Evolutionary conservation across 1,140 invertebrate genomes (phyloP).

Genomic region (Acromyrmex echinatior): DNA sequence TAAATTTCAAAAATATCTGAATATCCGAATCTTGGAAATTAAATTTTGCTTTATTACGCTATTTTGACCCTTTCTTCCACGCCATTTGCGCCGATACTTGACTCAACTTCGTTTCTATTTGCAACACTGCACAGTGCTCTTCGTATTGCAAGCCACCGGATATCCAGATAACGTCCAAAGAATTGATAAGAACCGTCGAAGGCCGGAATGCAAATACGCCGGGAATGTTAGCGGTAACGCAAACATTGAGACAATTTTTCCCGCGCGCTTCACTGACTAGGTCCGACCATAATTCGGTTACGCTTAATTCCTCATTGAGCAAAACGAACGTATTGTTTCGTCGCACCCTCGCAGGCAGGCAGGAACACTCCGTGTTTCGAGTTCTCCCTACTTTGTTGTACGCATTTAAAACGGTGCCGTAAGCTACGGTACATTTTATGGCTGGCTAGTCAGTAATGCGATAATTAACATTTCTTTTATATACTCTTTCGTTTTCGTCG

Average conservation of each 20-base stretch:
- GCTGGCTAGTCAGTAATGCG: slow-evolving; percentile 75
- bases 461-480: slow-evolving; percentile 82
- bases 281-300: slow-evolving; percentile 68
- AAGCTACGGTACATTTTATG: slow-evolving; percentile 73
- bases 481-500: slow-evolving; percentile 75
- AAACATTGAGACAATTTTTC: slow-evolving; percentile 64
- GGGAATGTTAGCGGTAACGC: slow-evolving; percentile 37
- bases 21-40: background rate
- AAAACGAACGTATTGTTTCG: slow-evolving; percentile 62
- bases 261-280: background rate
- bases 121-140: background rate
- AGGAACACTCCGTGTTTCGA: slow-evolving; percentile 53
- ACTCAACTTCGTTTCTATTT: background rate
- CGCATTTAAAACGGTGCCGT: slow-evolving; percentile 55
- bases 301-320: slow-evolving; percentile 71
- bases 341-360: slow-evolving; percentile 42
- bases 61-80: background rate
- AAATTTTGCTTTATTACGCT: background rate
- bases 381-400: slow-evolving; percentile 13
- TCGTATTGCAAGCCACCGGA: slow-evolving; percentile 6
- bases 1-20: background rate
- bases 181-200: slow-evolving; percentile 12
- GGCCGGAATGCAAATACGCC: background rate
- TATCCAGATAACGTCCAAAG: background rate
- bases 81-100: background rate